A percentile compares a stretch with the other conserved stretches of the same genome.
phyloP scores from a whole-genome alignment of 2,888 invertebrate species.

The Lasioglossum vierecki region DNA sequence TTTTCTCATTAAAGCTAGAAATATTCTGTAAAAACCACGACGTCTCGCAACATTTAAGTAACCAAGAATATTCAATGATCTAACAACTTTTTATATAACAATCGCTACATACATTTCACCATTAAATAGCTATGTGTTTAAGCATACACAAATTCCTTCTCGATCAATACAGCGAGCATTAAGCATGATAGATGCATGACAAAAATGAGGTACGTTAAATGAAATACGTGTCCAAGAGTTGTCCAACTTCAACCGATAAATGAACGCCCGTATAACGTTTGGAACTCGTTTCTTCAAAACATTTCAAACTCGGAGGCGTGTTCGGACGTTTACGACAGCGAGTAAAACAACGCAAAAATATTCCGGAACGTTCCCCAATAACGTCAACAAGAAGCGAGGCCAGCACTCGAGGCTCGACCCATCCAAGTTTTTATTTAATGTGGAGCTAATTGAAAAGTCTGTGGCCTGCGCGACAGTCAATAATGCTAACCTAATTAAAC shows the following conservation, averaged over 20 bases:
- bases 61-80: not conserved
- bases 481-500: conserved; percentile 11
- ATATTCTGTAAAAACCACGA: not conserved
- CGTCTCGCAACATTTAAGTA: not conserved
- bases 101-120: too few relatives aligned
- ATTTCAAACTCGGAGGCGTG: not conserved
- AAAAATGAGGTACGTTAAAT: not conserved
- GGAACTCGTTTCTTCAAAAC: not conserved
- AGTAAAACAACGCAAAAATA: not conserved
- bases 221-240: not conserved
- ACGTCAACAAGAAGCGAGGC: not conserved
- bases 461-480: not conserved
- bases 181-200: not conserved
- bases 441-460: not conserved
- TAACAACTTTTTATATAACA: not conserved
- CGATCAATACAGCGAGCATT: too few relatives aligned
- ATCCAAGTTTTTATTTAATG: not conserved
- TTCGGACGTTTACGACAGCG: not conserved
- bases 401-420: not conserved
- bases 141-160: not conserved
- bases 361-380: not conserved
- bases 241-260: not conserved
- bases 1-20: not conserved
- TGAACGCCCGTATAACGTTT: not conserved
- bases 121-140: not conserved